Percentiles rank a stretch among this genome's conserved stretches.
Evolutionary conservation across 2,113 vertebrate genomes (phyloP).

Genomic region (Limanda limanda): DNA sequence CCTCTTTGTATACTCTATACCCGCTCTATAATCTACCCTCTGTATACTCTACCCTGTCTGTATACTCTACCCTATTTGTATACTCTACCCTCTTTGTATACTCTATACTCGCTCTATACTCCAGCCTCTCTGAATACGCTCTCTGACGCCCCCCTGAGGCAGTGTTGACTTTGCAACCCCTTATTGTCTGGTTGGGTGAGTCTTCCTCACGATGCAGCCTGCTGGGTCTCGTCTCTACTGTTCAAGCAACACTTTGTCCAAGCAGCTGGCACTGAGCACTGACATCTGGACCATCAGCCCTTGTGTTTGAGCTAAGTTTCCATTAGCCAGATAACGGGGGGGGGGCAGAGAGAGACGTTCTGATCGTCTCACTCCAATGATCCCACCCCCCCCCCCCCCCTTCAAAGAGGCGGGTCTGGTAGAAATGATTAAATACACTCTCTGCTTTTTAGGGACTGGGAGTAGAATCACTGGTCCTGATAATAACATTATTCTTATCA

Average conservation of each 20-base stretch:
- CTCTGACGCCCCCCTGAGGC: too few species aligned
- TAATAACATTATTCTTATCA: neutral
- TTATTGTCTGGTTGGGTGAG: neutral
- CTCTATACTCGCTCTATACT: too few species aligned
- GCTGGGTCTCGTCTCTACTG: constrained; percentile 4
- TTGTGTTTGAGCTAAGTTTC: constrained; percentile 38
- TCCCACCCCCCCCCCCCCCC: neutral
- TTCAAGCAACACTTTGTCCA: constrained; percentile 43
- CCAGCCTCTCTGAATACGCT: too few species aligned
- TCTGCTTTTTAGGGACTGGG: too few species aligned
- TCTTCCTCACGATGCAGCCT: constrained; percentile 34
- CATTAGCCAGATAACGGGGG: constrained; percentile 48
- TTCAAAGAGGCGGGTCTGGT: neutral
- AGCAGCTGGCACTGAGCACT: constrained; percentile 39
- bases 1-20: too few species aligned
- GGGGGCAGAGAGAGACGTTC: constrained; percentile 34
- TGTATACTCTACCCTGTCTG: too few species aligned
- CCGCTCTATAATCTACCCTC: too few species aligned
- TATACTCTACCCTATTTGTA: too few species aligned
- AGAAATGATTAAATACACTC: neutral
- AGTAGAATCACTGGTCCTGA: neutral
- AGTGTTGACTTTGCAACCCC: too few species aligned
- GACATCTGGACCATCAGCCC: constrained; percentile 45
- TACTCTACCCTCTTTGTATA: too few species aligned
- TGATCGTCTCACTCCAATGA: neutral